Conservation (phyloP, 92 coral and sea anemone species). For the Epizoanthus ramosus region DNA sequence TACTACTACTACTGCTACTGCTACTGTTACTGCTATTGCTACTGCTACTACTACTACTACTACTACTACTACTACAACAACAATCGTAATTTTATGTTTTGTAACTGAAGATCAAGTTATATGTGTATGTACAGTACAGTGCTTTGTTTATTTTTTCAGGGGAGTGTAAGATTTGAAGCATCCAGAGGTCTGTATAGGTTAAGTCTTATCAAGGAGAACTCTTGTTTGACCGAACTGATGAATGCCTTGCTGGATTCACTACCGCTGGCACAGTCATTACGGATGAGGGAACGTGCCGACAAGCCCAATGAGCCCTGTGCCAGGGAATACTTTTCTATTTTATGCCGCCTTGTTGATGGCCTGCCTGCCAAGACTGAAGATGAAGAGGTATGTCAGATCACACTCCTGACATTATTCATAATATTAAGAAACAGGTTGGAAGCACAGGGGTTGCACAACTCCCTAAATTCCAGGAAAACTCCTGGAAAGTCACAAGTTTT, state of each 20-base stretch:
- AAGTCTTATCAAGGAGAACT: conserved; percentile 91
- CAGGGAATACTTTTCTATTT: conserved; percentile 87
- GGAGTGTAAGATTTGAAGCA: conserved; percentile 87
- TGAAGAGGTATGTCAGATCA: conserved; percentile 67
- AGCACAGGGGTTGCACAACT: neutral
- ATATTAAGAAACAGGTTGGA: neutral
- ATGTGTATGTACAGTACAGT: too few relatives aligned
- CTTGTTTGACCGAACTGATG: conserved; percentile 87
- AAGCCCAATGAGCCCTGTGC: conserved; percentile 81
- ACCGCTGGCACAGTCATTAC: conserved; percentile 93
- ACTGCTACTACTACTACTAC: too few relatives aligned
- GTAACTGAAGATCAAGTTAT: too few relatives aligned
- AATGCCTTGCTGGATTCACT: conserved; percentile 90
- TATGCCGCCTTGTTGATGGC: conserved; percentile 93
- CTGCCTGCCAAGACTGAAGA: conserved; percentile 80
- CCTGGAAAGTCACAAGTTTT: too few relatives aligned
- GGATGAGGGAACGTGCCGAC: conserved; percentile 72
- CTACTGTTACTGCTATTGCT: too few relatives aligned
- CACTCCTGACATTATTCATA: neutral
- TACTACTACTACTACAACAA: too few relatives aligned
- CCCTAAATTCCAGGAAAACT: too few relatives aligned
- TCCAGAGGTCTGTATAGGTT: conserved; percentile 93
- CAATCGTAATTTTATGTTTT: too few relatives aligned
- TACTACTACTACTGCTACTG: too few relatives aligned
- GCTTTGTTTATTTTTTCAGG: conserved; percentile 50